Evolutionary conservation across 30 jellyfish, hydroid and myxozoan genomes (phyloP), one percentile per base, ranked within the genome.

Genomic region (Pelagia noctiluca): DNA sequence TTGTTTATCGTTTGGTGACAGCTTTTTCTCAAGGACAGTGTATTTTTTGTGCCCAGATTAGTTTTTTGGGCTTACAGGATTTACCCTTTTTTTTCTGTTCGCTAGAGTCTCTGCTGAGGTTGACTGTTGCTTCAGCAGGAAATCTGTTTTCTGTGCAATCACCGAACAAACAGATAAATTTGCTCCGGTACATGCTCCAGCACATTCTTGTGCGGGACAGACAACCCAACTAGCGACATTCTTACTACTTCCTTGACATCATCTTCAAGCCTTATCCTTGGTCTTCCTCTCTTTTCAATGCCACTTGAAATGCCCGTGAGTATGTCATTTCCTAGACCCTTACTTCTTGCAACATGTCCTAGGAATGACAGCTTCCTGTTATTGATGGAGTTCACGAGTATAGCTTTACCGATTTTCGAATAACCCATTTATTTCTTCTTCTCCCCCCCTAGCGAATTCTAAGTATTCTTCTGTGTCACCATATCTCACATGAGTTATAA

Each of bases 271-370:
- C 16, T 53, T 33, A 3, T 53, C 25, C 69, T 5, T 53, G 69
- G 69, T 33, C 69, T 53, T 2, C 69, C 69, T 53, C 16, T 53
- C 25, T 33, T 13, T 53, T 2, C 25, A 19, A 19, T 53, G 25
- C 69, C 16, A 33, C 69, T 53, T 13, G 25, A 29, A 3, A 53
- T 53, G 25, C 69, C 69, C 21, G 69, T 19, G 32, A 53, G 69
- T 3, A 53, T 53, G 25, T 53, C 69, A 53, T 64, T 18, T 64
- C 63, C 46, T 64, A 64, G 24, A 28, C 77, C 77, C 19, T 64
- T 64, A 33, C 63, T 64, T 64, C 65, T 64, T 64, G 77, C 77
- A 64, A 64, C 65, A 33, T 64, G 77, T 29, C 65, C 77, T 22
- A 64, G 24, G 32, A 64, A 64, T 18, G 77, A 22, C 50, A 64